Conservation (phyloP, 2,113 vertebrate species). For the Sceloporus undulatus region DNA sequence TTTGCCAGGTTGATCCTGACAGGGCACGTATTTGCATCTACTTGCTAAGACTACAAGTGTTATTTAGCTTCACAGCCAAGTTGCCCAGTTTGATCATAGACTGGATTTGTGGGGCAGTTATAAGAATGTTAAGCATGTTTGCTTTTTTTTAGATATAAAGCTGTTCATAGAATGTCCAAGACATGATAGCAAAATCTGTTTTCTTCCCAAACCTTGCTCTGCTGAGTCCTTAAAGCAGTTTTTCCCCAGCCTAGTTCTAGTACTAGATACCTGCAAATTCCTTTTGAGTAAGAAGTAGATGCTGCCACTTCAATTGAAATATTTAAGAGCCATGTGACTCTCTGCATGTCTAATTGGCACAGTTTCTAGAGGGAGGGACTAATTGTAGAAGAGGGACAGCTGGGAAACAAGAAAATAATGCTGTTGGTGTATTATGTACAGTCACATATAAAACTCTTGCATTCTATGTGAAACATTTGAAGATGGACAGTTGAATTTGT, state of each 20-base stretch:
- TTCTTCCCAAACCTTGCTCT: too few relatives aligned
- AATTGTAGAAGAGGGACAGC: not conserved
- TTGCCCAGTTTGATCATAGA: not conserved
- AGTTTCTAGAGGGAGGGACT: not conserved
- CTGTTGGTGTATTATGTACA: not conserved
- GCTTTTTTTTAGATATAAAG: too few relatives aligned
- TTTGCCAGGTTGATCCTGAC: not conserved
- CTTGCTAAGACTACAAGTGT: not conserved
- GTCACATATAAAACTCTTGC: not conserved
- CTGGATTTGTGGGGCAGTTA: too few relatives aligned
- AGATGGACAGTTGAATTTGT: not conserved
- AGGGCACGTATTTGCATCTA: not conserved
- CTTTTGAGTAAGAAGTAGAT: not conserved
- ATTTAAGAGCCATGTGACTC: not conserved
- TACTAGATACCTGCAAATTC: too few relatives aligned
- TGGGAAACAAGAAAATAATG: not conserved
- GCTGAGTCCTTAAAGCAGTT: too few relatives aligned
- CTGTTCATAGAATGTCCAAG: too few relatives aligned
- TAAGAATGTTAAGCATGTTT: too few relatives aligned
- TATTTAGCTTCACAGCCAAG: not conserved
- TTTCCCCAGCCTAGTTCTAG: too few relatives aligned
- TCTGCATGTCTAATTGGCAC: not conserved
- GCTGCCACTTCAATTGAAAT: not conserved
- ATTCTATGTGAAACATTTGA: not conserved
- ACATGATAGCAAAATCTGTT: too few relatives aligned